Evolutionary conservation across 1,140 invertebrate species (phyloP).

Genomic region (Papilio polytes): DNA sequence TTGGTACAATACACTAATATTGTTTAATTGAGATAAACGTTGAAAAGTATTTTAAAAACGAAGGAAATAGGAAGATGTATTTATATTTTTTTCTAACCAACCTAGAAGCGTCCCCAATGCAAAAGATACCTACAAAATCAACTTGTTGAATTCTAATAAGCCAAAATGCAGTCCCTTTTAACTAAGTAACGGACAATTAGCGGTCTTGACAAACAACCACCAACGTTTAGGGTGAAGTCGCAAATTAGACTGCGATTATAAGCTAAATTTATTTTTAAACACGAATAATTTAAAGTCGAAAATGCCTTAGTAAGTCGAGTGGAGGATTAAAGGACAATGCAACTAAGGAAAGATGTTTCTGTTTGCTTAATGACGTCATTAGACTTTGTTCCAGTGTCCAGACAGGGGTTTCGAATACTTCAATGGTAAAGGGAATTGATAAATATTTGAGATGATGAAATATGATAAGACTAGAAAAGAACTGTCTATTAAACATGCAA

Average conservation of each 20-base stretch:
- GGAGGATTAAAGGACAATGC: conserved; percentile 58
- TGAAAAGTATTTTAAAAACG: too few species aligned
- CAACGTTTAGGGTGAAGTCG: conserved; percentile 58
- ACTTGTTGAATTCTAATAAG: conserved; percentile 64
- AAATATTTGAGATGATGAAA: conserved; percentile 6
- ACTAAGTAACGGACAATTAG: conserved; percentile 68
- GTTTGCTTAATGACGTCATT: conserved; percentile 73
- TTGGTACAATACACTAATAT: too few species aligned
- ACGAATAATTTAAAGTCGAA: conserved; percentile 40
- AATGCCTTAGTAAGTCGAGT: conserved; percentile 29
- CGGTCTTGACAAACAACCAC: conserved; percentile 68
- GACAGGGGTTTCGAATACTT: conserved; percentile 53
- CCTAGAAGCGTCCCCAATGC: neutral
- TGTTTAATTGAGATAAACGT: too few species aligned
- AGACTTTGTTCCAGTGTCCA: conserved; percentile 60
- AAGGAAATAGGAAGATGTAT: neutral
- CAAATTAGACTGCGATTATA: conserved; percentile 48
- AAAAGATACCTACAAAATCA: conserved; percentile 25
- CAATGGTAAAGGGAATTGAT: conserved; percentile 25
- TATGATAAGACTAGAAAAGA: neutral
- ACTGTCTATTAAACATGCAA: neutral
- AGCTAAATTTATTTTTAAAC: conserved; percentile 44
- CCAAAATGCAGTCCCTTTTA: conserved; percentile 57
- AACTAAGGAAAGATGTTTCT: conserved; percentile 66
- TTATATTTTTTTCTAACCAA: neutral